Percentiles rank a stretch among this genome's conserved stretches.
Conservation (phyloP, 2,888 invertebrate species). For the Cryptus viduatorius region DNA sequence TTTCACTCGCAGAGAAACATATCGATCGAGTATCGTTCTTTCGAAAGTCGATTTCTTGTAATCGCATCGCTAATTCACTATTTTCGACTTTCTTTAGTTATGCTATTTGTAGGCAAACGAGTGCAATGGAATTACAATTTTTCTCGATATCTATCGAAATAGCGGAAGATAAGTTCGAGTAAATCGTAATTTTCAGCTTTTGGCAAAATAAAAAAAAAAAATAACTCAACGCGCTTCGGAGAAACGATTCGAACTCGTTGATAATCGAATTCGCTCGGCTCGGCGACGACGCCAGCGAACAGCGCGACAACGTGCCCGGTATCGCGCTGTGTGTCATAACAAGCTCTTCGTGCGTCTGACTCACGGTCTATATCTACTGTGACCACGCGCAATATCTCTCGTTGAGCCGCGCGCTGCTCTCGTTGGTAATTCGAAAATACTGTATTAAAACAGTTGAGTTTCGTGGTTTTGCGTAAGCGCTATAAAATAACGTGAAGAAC, state of each 20-base stretch:
- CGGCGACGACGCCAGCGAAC: conserved; percentile 40
- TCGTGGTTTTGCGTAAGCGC: conserved; percentile 9
- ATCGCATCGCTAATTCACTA: background rate
- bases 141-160: background rate
- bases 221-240: conserved; percentile 15
- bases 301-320: conserved; percentile 41
- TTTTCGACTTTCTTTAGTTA: background rate
- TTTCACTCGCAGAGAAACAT: conserved; percentile 1
- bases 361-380: conserved; percentile 69
- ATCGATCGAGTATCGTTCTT: background rate
- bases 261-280: conserved; percentile 33
- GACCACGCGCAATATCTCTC: conserved; percentile 60
- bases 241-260: conserved; percentile 49
- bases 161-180: background rate
- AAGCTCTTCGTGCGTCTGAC: conserved; percentile 68
- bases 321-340: conserved; percentile 72
- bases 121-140: background rate
- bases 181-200: background rate
- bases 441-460: background rate
- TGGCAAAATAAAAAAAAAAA: background rate
- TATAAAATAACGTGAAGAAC: background rate
- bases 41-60: conserved; percentile 19
- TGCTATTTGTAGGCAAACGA: background rate
- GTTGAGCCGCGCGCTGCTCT: conserved; percentile 15
- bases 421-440: background rate